Evolutionary conservation across 1,140 invertebrate species (phyloP).

Genomic region (Drosophila parabipectinata): DNA sequence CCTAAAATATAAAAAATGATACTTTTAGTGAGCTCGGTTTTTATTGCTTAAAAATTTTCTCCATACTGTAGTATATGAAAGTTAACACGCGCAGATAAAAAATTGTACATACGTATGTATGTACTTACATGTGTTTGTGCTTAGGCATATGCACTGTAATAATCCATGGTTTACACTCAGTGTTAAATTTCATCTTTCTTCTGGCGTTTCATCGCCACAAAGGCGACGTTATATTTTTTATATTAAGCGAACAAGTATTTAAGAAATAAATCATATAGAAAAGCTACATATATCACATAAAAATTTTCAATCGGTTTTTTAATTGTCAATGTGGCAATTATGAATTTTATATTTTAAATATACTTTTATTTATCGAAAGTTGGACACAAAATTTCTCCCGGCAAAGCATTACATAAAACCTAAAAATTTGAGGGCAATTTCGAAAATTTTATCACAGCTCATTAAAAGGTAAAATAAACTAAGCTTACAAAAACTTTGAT

Average conservation of each 20-base stretch:
- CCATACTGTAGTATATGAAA: neutral
- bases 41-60: neutral
- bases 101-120: neutral
- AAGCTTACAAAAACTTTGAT: neutral
- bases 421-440: neutral
- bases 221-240: conserved; percentile 61
- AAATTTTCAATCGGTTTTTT: no score
- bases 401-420: no score
- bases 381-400: no score
- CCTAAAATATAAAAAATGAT: neutral
- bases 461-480: neutral
- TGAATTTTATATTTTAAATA: no score
- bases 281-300: neutral
- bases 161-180: neutral
- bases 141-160: neutral
- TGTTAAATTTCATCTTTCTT: conserved; percentile 6
- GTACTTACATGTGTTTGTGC: neutral
- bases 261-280: neutral
- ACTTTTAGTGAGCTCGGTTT: neutral
- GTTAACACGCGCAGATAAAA: no score
- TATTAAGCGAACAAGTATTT: conserved; percentile 9
- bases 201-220: conserved; percentile 21
- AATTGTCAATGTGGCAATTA: no score
- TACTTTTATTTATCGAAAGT: no score
- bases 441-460: neutral